Conservation (phyloP, 1,140 invertebrate genomes). For the silkworm (Bombyx mori) region DNA sequence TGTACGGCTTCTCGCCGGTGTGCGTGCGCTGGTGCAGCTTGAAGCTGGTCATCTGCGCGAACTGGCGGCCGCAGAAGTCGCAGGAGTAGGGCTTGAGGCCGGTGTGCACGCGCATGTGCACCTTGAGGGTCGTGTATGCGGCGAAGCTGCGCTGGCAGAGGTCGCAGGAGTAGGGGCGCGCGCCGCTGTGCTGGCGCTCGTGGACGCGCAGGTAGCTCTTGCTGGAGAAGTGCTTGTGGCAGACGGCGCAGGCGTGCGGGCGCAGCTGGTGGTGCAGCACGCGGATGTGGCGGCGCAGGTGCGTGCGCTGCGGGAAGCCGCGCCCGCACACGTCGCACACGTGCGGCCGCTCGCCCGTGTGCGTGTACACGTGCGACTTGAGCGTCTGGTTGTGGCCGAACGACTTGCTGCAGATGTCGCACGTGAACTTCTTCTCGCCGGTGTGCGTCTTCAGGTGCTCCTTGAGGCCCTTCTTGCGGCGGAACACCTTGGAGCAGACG, state of each 20-base stretch:
- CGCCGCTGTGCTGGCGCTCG: constrained; percentile 69
- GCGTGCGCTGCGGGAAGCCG: constrained; percentile 85
- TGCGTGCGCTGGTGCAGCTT: constrained; percentile 89
- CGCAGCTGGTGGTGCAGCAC: constrained; percentile 86
- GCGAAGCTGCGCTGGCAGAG: constrained; percentile 66
- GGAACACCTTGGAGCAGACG: constrained; percentile 43
- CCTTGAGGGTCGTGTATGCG: constrained; percentile 70
- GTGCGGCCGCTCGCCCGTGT: constrained; percentile 91
- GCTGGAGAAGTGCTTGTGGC: constrained; percentile 83
- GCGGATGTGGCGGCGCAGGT: constrained; percentile 85
- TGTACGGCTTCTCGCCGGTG: constrained; percentile 85
- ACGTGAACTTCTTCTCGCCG: constrained; percentile 74
- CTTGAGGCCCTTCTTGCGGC: constrained; percentile 48
- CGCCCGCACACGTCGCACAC: constrained; percentile 85
- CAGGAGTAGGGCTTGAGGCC: constrained; percentile 80
- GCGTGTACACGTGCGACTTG: constrained; percentile 84
- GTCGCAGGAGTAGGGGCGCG: constrained; percentile 72
- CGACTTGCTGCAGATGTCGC: constrained; percentile 79
- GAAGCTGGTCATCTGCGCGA: constrained; percentile 82
- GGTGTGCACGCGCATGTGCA: constrained; percentile 75
- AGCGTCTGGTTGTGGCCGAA: constrained; percentile 85
- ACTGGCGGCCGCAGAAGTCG: constrained; percentile 81
- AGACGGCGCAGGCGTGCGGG: constrained; percentile 87
- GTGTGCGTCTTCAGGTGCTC: constrained; percentile 57
- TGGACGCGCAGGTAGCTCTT: constrained; percentile 78